phyloP scores from a whole-genome alignment of 2,888 invertebrate genomes.

The Melinopterus prodromus region DNA sequence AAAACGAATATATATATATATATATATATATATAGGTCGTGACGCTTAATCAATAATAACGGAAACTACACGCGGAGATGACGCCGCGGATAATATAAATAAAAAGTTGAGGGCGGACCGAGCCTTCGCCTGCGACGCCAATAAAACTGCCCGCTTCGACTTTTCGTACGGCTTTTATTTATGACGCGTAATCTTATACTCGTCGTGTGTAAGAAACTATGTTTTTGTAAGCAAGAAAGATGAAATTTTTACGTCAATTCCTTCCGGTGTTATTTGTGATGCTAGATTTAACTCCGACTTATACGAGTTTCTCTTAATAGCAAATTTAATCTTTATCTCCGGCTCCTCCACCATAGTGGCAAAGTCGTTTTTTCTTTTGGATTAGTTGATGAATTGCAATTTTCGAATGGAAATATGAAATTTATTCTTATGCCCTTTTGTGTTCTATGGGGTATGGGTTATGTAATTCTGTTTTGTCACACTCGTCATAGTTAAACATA shows the following conservation, averaged over 20 bases:
- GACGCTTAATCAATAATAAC: neutral
- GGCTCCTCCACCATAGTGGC: too few relatives aligned
- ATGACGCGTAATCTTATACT: neutral
- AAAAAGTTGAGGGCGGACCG: neutral
- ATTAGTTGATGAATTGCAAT: too few relatives aligned
- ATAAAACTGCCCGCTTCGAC: neutral
- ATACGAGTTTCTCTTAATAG: too few relatives aligned
- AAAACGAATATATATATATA: neutral
- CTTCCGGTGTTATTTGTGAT: neutral
- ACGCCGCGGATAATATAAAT: slow-evolving; percentile 4
- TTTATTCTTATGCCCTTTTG: too few relatives aligned
- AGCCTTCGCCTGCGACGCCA: neutral
- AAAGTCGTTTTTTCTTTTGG: too few relatives aligned
- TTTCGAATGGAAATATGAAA: too few relatives aligned
- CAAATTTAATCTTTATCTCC: too few relatives aligned
- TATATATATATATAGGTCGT: neutral
- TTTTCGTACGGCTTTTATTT: neutral
- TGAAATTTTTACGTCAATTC: neutral
- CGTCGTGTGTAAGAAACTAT: neutral
- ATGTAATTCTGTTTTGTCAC: too few relatives aligned
- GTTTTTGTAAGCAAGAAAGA: neutral
- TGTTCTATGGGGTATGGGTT: too few relatives aligned
- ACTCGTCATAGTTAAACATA: too few relatives aligned
- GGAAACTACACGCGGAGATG: neutral
- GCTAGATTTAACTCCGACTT: neutral